These are phyloP conservation scores for Melinaea marsaeus DNA, from an alignment of 2,888 invertebrate species.

Conservation along the genomic window DNA sequence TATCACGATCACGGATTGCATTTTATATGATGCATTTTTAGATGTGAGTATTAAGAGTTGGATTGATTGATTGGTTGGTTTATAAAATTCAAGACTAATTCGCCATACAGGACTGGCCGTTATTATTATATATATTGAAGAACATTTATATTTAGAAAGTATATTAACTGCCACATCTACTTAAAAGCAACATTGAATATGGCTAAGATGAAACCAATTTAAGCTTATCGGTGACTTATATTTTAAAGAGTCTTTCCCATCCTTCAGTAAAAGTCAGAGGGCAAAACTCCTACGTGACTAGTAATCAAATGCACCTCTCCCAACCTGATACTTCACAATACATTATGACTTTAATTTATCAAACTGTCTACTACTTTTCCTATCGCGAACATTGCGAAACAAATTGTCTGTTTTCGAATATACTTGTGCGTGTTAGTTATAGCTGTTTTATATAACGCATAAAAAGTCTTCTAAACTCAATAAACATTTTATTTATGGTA, in stretches of 20 bases:
- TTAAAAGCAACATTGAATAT: neutral
- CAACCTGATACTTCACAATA: slow-evolving; percentile 42
- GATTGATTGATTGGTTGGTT: too few species aligned
- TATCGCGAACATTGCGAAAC: slow-evolving; percentile 51
- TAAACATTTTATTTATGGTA: too few species aligned
- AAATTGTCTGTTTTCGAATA: slow-evolving; percentile 55
- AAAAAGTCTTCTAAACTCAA: too few species aligned
- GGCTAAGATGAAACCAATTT: neutral
- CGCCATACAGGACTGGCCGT: too few species aligned
- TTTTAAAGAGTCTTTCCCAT: slow-evolving; percentile 63
- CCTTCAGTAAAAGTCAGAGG: slow-evolving; percentile 58
- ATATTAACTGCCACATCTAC: too few species aligned
- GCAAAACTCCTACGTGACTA: slow-evolving; percentile 52
- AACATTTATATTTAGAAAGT: too few species aligned
- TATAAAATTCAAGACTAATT: too few species aligned
- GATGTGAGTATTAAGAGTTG: too few species aligned
- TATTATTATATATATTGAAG: too few species aligned
- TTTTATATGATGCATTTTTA: too few species aligned
- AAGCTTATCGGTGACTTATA: slow-evolving; percentile 31
- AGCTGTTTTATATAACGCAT: neutral
- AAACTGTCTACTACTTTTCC: slow-evolving; percentile 53
- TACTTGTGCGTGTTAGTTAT: neutral
- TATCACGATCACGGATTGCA: too few species aligned
- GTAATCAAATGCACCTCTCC: slow-evolving; percentile 39
- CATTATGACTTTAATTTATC: slow-evolving; percentile 65